phyloP scores from a whole-genome alignment of 2,797 vertebrate species.

The Poecilia wingei region DNA sequence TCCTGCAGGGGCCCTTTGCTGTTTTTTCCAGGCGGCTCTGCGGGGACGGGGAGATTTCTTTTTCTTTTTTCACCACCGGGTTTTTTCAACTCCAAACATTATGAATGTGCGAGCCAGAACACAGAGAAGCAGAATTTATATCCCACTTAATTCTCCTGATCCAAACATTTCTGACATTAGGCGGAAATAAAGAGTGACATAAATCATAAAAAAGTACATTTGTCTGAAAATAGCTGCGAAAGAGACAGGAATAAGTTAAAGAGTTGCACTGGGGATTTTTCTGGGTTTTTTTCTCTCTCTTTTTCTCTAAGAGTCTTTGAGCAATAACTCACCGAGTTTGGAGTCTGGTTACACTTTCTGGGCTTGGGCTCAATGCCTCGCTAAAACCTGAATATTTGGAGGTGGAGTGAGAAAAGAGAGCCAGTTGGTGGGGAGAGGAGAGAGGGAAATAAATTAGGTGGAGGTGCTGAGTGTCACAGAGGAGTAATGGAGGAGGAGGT shows the following conservation, averaged over 20 bases:
- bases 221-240: constrained; percentile 61
- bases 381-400: constrained; percentile 54
- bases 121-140: constrained; percentile 57
- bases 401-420: constrained; percentile 56
- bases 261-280: constrained; percentile 47
- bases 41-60: constrained; percentile 72
- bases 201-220: constrained; percentile 71
- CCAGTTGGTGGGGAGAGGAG: constrained; percentile 55
- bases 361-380: constrained; percentile 60
- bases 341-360: constrained; percentile 67
- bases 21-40: constrained; percentile 66
- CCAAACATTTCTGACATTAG: constrained; percentile 71
- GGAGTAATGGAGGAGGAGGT: constrained; percentile 64
- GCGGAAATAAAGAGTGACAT: constrained; percentile 77
- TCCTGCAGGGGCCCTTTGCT: constrained; percentile 75
- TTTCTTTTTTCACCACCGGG: constrained; percentile 30
- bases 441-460: constrained; percentile 64
- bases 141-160: constrained; percentile 74
- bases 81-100: constrained; percentile 62
- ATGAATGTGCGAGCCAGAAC: constrained; percentile 65
- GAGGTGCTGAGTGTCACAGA: constrained; percentile 75
- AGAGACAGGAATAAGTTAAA: constrained; percentile 37
- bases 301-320: constrained; percentile 31
- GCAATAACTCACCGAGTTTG: constrained; percentile 45
- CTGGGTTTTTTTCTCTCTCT: too few species aligned